These are phyloP conservation scores for Eueides isabella DNA, from an alignment of 1,140 invertebrate genomes.

Conservation along the genomic window DNA sequence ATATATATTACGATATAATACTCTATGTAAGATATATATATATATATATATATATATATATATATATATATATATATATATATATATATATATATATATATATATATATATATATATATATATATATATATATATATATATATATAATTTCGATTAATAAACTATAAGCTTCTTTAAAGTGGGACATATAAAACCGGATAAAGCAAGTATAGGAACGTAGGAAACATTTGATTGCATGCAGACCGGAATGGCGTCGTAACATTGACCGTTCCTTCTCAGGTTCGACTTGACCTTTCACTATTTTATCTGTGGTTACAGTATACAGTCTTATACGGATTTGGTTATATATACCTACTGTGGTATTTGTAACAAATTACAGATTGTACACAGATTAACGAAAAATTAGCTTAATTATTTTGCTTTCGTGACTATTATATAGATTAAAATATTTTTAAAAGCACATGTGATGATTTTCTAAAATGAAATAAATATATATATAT, in stretches of 20 bases:
- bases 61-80: no score
- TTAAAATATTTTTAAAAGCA: no score
- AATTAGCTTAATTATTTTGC: neutral
- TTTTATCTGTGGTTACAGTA: slow-evolving; percentile 21
- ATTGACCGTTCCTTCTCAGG: slow-evolving; percentile 39
- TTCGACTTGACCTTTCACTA: slow-evolving; percentile 27
- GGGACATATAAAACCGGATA: slow-evolving; percentile 17
- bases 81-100: no score
- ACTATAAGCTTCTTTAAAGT: neutral
- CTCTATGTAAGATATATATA: no score
- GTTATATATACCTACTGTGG: neutral
- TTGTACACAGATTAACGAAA: neutral
- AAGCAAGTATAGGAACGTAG: slow-evolving; percentile 21
- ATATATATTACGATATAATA: no score
- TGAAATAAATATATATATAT: no score
- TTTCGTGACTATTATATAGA: no score
- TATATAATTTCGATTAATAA: neutral
- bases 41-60: no score
- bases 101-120: no score
- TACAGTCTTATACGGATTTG: neutral
- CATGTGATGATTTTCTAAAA: no score
- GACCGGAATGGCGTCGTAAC: slow-evolving; percentile 42
- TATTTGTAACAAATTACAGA: slow-evolving; percentile 1
- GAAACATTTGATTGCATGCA: slow-evolving; percentile 24
- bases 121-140: neutral